Conservation (phyloP, 2,113 vertebrate species). For the Stigmatopora nigra region DNA sequence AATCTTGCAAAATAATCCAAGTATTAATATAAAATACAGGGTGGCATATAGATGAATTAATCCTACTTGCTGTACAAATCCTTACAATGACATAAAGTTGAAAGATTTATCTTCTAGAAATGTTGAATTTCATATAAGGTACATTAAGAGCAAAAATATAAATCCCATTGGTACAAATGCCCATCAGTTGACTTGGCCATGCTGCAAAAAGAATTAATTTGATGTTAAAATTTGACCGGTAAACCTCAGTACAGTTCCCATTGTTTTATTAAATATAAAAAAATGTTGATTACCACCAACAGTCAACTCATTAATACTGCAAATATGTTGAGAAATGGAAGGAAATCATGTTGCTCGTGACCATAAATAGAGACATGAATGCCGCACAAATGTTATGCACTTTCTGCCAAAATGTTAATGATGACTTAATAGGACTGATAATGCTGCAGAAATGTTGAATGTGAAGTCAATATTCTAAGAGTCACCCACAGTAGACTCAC, state of each 20-base stretch:
- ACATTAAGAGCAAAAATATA: not conserved
- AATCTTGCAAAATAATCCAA: not conserved
- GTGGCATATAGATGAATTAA: not conserved
- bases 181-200: not conserved
- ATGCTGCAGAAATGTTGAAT: not conserved
- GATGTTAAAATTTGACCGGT: not conserved
- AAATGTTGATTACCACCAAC: not conserved
- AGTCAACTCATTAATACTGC: not conserved
- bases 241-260: too few relatives aligned
- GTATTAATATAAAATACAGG: not conserved
- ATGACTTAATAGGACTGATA: not conserved
- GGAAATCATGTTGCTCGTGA: too few relatives aligned
- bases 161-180: not conserved
- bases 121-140: not conserved
- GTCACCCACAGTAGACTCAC: too few relatives aligned
- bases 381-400: not conserved
- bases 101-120: not conserved
- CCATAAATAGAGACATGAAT: too few relatives aligned
- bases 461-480: too few relatives aligned
- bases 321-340: not conserved
- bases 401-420: not conserved
- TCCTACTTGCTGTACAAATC: not conserved
- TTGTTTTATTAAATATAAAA: too few relatives aligned
- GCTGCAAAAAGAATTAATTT: not conserved
- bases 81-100: not conserved